Evolutionary conservation across 2,113 vertebrate species (phyloP).

Genomic region (Hypocryptadius cinnamomeus): DNA sequence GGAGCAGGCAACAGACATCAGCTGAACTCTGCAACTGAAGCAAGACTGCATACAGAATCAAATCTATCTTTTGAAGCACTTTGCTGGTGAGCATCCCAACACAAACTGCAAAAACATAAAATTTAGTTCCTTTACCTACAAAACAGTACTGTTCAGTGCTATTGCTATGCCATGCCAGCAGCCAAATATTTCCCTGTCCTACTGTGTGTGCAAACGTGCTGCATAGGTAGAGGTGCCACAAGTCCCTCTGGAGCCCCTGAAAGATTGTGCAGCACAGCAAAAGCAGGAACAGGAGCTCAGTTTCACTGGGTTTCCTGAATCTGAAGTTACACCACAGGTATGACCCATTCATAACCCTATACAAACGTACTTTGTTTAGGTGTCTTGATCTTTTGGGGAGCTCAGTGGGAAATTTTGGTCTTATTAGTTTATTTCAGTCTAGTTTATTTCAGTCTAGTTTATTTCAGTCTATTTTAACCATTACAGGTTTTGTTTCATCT

Average conservation of each 20-base stretch:
- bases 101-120: not conserved
- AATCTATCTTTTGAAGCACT: not conserved
- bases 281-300: not conserved
- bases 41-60: not conserved
- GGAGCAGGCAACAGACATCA: not conserved
- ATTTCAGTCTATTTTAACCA: not conserved
- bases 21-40: not conserved
- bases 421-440: not conserved
- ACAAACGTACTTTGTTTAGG: not conserved
- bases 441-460: no score
- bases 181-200: not conserved
- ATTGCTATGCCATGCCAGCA: not conserved
- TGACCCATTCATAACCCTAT: rapidly evolving
- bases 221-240: not conserved
- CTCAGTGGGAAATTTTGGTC: rapidly evolving
- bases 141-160: not conserved
- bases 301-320: not conserved
- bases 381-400: not conserved
- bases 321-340: not conserved
- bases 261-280: not conserved
- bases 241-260: not conserved
- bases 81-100: not conserved
- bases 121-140: not conserved
- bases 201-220: rapidly evolving
- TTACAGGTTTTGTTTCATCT: not conserved